Evolutionary conservation across 1,140 invertebrate species (phyloP), one percentile per base, ranked within the genome.

Genomic region (Heterodera schachtii): DNA sequence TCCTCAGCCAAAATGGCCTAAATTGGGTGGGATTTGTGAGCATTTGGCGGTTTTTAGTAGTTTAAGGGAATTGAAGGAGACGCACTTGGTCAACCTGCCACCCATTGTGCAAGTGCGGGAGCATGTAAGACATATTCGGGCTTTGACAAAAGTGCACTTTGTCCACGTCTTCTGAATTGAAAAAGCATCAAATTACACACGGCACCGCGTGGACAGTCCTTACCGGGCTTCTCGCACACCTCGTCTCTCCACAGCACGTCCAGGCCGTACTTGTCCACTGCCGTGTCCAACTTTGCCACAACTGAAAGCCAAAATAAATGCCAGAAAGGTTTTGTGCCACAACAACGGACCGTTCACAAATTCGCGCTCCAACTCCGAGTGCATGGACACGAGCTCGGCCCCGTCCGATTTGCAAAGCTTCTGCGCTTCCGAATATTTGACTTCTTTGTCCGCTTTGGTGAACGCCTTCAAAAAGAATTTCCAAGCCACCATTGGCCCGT

Each of bases 101-200:
- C 5, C 97, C 97, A 92, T 98, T 99, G 91, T 97, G 95, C 85
- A 98, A 93, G 95, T 99, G 97, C 82, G 95, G 95, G 88, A 99
- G 91, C 96, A 98, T 98, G 92, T 98, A 99, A 91, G 96, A 98
- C 97, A 98, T 98, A n/a, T 64, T 64, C 13, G 16, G 49, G 11
- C 0, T 52, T 52, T 9, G 9, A 52, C 7, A 52, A 52, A 52
- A 52, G 16, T 52, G 52, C 9, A 52, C 5, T 11, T 52, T 8
- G 52, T n/a, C n/a, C n/a, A n/a, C n/a, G n/a, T n/a, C n/a, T n/a
- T n/a, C n/a, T n/a, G n/a, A n/a, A n/a, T n/a, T n/a, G n/a, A n/a
- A n/a, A n/a, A n/a, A n/a, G n/a, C n/a, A n/a, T n/a, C n/a, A n/a
- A n/a, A n/a, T 60, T 11, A 19, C 57, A 60, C 11, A 60, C 57